Evolutionary conservation across 2,113 vertebrate genomes (phyloP).

Genomic region (Etheostoma spectabile): DNA sequence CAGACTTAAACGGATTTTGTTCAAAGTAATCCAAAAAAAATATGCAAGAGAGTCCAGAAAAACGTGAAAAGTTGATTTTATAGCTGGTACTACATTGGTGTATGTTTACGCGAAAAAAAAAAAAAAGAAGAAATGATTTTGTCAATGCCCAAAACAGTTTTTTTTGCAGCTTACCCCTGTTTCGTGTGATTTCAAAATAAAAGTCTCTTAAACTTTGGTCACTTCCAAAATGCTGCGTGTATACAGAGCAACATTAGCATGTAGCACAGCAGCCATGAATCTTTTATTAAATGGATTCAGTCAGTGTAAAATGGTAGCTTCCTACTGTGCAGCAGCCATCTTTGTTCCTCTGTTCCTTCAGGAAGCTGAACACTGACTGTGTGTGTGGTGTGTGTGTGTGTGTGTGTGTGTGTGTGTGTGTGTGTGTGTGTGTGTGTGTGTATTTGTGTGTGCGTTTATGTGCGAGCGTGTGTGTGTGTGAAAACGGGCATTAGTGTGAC

Average conservation of each 20-base stretch:
- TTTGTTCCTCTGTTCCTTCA: slow-evolving; percentile 10
- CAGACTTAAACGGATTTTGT: too few relatives aligned
- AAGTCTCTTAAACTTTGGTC: too few relatives aligned
- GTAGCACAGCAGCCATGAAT: background rate
- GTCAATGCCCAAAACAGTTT: too few relatives aligned
- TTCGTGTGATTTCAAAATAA: too few relatives aligned
- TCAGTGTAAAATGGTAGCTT: slow-evolving; percentile 41
- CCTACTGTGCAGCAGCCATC: slow-evolving; percentile 22
- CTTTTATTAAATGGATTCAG: slow-evolving; percentile 42
- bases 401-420: background rate
- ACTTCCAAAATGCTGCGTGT: background rate
- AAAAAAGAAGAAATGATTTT: too few relatives aligned
- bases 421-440: slow-evolving; percentile 10
- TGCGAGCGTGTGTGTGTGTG: slow-evolving; percentile 8
- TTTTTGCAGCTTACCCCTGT: too few relatives aligned
- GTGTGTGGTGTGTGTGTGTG: background rate
- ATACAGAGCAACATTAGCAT: background rate
- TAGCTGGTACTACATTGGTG: too few relatives aligned
- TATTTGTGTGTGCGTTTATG: background rate
- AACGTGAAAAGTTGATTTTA: too few relatives aligned
- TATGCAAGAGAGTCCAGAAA: too few relatives aligned
- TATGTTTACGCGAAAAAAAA: too few relatives aligned
- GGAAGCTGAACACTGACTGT: background rate
- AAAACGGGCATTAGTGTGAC: slow-evolving; percentile 33
- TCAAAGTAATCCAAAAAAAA: too few relatives aligned